Evolutionary conservation across 2,888 invertebrate genomes (phyloP).

Genomic region (Lysandra bellargus): DNA sequence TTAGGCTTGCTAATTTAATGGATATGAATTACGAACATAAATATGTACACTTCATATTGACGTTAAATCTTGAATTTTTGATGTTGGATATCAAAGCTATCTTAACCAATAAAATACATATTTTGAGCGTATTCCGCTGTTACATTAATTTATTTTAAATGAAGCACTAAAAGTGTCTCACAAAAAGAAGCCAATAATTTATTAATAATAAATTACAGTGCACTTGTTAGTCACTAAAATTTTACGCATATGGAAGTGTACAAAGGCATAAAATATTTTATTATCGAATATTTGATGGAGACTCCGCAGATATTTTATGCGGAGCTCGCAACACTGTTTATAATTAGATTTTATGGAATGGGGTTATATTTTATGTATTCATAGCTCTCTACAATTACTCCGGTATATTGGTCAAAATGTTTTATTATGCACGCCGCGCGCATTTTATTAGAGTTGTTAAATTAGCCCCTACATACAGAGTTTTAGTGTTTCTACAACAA

Average conservation of each 20-base stretch:
- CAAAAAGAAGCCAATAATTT: not conserved
- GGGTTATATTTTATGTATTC: conserved; percentile 30
- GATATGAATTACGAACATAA: no score
- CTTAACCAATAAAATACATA: no score
- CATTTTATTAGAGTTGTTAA: conserved; percentile 20
- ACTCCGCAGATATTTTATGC: conserved; percentile 28
- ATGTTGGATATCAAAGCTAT: no score
- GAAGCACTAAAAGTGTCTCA: not conserved
- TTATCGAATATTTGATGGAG: conserved; percentile 24
- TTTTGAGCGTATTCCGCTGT: not conserved
- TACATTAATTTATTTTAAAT: not conserved
- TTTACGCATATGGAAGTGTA: not conserved
- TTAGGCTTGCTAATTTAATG: no score
- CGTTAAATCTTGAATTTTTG: no score
- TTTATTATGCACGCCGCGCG: conserved; percentile 16
- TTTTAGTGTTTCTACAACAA: conserved; percentile 11
- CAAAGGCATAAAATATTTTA: conserved; percentile 28
- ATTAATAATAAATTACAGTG: not conserved
- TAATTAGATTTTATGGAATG: conserved; percentile 32
- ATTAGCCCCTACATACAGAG: not conserved
- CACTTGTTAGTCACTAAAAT: not conserved
- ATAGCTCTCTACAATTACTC: conserved; percentile 24
- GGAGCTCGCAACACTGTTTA: conserved; percentile 30
- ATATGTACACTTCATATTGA: no score
- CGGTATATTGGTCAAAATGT: conserved; percentile 25